These are phyloP conservation scores for Gonioctena quinquepunctata DNA, from an alignment of 1,140 invertebrate genomes.

Conservation along the genomic window DNA sequence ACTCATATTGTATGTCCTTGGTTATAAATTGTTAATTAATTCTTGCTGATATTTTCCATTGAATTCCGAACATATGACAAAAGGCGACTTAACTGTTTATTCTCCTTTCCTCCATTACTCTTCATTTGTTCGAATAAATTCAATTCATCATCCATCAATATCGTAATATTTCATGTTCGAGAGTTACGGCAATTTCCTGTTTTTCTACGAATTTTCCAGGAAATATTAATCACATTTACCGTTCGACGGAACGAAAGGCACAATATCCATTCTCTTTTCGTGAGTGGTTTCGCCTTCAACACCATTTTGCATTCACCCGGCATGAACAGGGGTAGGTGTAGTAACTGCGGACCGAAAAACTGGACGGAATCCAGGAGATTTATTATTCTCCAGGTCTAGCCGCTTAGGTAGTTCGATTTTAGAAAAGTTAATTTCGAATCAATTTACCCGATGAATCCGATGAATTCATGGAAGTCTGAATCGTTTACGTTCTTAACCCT, in stretches of 20 bases:
- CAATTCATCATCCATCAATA: not conserved
- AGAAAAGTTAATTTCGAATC: not conserved
- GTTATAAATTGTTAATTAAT: too few relatives aligned
- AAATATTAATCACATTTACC: not conserved
- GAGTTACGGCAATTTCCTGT: not conserved
- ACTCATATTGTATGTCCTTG: too few relatives aligned
- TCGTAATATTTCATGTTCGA: not conserved
- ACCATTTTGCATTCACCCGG: not conserved
- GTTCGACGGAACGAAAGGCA: not conserved
- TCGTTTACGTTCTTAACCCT: too few relatives aligned
- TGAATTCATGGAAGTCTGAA: too few relatives aligned
- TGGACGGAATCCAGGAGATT: not conserved
- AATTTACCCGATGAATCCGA: not conserved
- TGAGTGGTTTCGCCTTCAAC: not conserved
- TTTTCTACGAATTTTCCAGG: not conserved
- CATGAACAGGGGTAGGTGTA: not conserved
- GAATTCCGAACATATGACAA: too few relatives aligned
- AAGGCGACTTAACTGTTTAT: too few relatives aligned
- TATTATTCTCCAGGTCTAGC: not conserved
- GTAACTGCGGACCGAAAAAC: not conserved
- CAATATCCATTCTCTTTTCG: not conserved
- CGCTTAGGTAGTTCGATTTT: not conserved
- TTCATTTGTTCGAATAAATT: too few relatives aligned
- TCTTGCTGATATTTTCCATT: too few relatives aligned
- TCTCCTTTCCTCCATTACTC: too few relatives aligned